Conservation (phyloP, 2,888 invertebrate genomes). For the Phortica okadai region DNA sequence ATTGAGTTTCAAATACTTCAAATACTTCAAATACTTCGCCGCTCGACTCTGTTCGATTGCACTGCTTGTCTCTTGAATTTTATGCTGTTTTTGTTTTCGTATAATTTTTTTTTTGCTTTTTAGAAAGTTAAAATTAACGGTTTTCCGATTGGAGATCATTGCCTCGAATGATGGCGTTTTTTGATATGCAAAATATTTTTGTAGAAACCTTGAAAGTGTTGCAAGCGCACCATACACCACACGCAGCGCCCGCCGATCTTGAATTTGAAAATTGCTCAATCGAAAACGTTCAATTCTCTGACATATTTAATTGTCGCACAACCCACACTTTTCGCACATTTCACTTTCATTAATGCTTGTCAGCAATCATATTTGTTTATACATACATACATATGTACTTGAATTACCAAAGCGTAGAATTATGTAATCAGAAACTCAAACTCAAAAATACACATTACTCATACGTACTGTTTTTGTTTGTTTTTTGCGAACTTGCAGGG, state of each 20-base stretch:
- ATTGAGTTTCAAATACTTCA: slow-evolving; percentile 54
- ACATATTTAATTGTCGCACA: background rate
- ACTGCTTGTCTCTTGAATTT: too few species aligned
- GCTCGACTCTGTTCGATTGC: background rate
- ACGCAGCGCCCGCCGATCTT: background rate
- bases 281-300: background rate
- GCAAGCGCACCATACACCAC: background rate
- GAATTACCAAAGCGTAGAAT: background rate
- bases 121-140: slow-evolving; percentile 30
- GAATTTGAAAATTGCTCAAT: background rate
- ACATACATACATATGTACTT: background rate
- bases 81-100: background rate
- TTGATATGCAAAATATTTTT: background rate
- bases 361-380: background rate
- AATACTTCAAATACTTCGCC: background rate
- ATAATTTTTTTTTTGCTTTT: background rate
- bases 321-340: background rate
- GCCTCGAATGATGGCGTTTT: slow-evolving; percentile 1
- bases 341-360: slow-evolving; percentile 19
- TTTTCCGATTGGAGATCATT: slow-evolving; percentile 30
- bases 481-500: slow-evolving; percentile 67
- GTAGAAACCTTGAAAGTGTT: slow-evolving; percentile 15
- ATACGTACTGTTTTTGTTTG: slow-evolving; percentile 25
- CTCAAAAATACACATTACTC: slow-evolving; percentile 39
- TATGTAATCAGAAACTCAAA: slow-evolving; percentile 17